Evolutionary conservation across 2,797 vertebrate genomes (phyloP), one percentile per base, ranked within the genome.

Genomic region (Melanogrammus aeglefinus): DNA sequence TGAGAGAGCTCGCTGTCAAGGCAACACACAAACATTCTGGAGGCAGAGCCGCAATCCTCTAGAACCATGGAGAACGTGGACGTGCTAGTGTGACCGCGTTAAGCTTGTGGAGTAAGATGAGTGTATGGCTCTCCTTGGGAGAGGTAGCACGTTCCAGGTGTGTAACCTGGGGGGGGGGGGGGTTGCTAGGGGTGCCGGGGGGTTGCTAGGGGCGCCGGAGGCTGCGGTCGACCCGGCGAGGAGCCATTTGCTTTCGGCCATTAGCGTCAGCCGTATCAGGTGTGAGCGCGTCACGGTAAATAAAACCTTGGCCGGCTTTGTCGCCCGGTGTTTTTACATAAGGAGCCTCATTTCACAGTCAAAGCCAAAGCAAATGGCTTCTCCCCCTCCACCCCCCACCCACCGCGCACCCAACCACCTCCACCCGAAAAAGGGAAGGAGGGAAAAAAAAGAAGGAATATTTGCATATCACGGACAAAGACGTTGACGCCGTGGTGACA

Each of bases 1-100:
- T 99, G 94, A 91, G 93, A 95, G 92, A 88, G 89, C 83, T 79
- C 86, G 36, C 69, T 79, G 91, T 98, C 95, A 98, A 98, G 97
- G 96, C 96, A 91, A 93, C 78, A 21, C 80, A 84, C 41, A 18
- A 0, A 80, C 3, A 63, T 16, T 72, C 33, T 77, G 39, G 39
- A 41, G 4, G 29, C 29, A 31, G 29, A 31, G 29, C 29, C 29
- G 29, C 29, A 31, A 31, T 31, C 29, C 1, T 31, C 29, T 31
- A 2, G 29, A 31, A 31, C 29, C 29, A 3, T 77, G 51, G 47
- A 33, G 2, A 80, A 36, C 36, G 76, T 78, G 31, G 78, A 75
- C 35, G 44, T 63, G n/a, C 10, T 4, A 24, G 12, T 70, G 29
- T 24, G n/a, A 6, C n/a, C 27, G 9, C 24, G 29, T 31, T 31